Conservation (phyloP, 2,113 vertebrate species). For the Dipodomys merriami region DNA sequence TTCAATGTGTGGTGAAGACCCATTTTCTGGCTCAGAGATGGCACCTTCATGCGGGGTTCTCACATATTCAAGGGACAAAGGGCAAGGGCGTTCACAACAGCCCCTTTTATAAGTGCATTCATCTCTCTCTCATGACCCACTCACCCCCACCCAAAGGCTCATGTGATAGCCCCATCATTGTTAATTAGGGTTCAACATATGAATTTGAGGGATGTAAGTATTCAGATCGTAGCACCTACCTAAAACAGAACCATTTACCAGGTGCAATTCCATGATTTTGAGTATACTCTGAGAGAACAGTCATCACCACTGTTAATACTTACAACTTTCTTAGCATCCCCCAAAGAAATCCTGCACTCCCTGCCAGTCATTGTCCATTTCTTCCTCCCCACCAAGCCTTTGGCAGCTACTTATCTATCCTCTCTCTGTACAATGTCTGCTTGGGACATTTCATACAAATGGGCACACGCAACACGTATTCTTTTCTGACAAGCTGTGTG, state of each 20-base stretch:
- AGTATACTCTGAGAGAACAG: not conserved
- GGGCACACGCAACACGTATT: not conserved
- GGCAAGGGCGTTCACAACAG: not conserved
- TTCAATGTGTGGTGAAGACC: not conserved
- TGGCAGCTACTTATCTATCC: not conserved
- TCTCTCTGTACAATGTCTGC: not conserved
- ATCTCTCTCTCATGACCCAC: not conserved
- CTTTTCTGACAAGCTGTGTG: not conserved
- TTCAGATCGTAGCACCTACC: not conserved
- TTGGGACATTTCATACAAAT: not conserved
- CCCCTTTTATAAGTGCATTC: not conserved
- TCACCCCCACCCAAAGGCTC: not conserved
- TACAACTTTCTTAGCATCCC: not conserved
- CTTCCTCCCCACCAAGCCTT: not conserved
- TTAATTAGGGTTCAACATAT: not conserved
- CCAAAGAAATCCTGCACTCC: not conserved
- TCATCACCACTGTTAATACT: not conserved
- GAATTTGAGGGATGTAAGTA: not conserved
- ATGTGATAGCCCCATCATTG: too few relatives aligned
- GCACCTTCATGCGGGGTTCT: not conserved
- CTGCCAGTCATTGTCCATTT: not conserved
- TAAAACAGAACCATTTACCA: not conserved
- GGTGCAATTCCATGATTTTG: not conserved
- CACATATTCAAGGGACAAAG: not conserved
- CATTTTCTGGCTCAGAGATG: not conserved